Percentiles rank a stretch among this genome's conserved stretches.
Conservation (phyloP, 2,888 invertebrate genomes). For the Cosmorhoe ocellata region DNA sequence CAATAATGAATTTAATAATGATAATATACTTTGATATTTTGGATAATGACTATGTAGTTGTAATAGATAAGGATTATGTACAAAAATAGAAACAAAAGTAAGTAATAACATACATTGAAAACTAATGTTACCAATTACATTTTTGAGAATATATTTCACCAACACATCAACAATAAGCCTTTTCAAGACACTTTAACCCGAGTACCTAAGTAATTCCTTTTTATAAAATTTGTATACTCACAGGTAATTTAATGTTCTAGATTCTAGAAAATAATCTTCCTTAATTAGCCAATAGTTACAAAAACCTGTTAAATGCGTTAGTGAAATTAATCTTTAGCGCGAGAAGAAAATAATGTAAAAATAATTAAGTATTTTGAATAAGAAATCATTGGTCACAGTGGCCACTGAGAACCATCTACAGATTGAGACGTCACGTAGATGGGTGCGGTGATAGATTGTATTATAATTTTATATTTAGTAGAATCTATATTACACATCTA, state of each 20-base stretch:
- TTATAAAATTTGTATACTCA: no score
- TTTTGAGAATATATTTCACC: not conserved
- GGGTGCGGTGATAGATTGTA: constrained; percentile 50
- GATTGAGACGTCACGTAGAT: constrained; percentile 48
- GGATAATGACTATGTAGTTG: constrained; percentile 60
- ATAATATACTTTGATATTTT: constrained; percentile 49
- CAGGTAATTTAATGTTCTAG: no score
- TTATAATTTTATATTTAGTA: constrained; percentile 58
- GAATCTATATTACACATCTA: constrained; percentile 74
- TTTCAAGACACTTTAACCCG: not conserved
- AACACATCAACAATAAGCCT: constrained; percentile 10
- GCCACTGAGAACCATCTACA: constrained; percentile 44
- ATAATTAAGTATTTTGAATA: constrained; percentile 33
- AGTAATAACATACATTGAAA: constrained; percentile 35
- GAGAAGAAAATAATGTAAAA: constrained; percentile 38
- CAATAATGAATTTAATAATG: constrained; percentile 34
- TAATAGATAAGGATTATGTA: constrained; percentile 53
- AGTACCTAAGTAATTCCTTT: not conserved
- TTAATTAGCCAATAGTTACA: not conserved
- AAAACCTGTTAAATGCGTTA: not conserved
- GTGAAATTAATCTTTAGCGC: constrained; percentile 37
- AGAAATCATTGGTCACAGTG: constrained; percentile 32
- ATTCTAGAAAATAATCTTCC: no score
- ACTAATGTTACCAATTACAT: constrained; percentile 36
- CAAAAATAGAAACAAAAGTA: constrained; percentile 47